Evolutionary conservation across 2,113 vertebrate genomes (phyloP).

Genomic region (Semnopithecus entellus): DNA sequence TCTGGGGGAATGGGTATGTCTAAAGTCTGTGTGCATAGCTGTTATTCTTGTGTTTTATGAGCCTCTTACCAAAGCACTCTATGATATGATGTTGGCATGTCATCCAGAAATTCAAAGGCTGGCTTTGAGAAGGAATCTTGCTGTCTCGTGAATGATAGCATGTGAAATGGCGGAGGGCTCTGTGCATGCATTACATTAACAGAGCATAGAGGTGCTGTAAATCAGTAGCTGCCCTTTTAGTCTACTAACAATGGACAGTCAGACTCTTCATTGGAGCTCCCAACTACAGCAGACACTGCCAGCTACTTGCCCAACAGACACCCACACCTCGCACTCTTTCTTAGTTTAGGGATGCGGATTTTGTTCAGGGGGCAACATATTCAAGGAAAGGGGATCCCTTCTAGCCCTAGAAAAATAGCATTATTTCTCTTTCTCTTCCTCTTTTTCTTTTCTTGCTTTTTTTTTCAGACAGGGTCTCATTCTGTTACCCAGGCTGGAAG

Average conservation of each 20-base stretch:
- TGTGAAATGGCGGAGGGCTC: neutral
- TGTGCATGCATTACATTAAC: rapidly evolving
- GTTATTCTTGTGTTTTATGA: neutral
- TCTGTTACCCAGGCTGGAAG: too few relatives aligned
- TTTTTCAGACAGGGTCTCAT: too few relatives aligned
- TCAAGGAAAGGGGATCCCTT: neutral
- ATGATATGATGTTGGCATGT: neutral
- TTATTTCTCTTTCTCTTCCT: neutral
- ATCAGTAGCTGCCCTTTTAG: neutral
- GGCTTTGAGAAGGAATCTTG: neutral
- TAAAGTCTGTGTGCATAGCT: neutral
- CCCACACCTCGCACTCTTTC: neutral
- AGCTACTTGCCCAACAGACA: neutral
- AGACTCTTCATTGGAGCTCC: neutral
- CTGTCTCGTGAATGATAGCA: neutral
- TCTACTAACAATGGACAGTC: neutral
- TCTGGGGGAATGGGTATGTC: too few relatives aligned
- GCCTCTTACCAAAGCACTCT: neutral
- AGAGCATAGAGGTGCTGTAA: neutral
- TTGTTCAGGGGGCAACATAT: neutral
- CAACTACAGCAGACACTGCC: neutral
- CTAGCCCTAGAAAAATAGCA: too few relatives aligned
- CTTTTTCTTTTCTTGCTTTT: too few relatives aligned
- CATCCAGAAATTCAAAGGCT: neutral
- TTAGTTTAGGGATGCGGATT: neutral